A percentile compares a stretch with the other conserved stretches of the same genome.
phyloP scores from a whole-genome alignment of 2,888 invertebrate species.

The Drosophila mettleri region DNA sequence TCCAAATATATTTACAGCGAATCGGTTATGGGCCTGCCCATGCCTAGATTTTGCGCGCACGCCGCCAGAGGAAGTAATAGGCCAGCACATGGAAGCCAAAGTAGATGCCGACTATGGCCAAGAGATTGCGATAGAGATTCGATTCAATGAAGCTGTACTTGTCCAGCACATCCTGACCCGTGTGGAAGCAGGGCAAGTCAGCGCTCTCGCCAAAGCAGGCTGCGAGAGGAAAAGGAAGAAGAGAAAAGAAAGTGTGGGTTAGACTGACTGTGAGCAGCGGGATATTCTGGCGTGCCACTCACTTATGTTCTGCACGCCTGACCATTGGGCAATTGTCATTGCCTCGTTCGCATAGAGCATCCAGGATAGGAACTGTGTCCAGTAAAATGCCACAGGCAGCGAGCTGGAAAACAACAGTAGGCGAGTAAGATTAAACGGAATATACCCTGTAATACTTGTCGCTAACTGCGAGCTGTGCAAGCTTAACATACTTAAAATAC shows the following conservation, averaged over 20 bases:
- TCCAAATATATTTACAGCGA: constrained; percentile 52
- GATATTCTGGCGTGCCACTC: constrained; percentile 70
- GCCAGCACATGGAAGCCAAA: constrained; percentile 90
- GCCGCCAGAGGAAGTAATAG: constrained; percentile 88
- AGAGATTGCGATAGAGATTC: constrained; percentile 88
- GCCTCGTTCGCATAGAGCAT: constrained; percentile 94
- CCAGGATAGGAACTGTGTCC: constrained; percentile 94
- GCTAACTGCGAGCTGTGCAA: too few relatives aligned
- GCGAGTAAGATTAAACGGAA: not conserved
- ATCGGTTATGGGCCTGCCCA: not conserved
- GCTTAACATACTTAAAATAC: too few relatives aligned
- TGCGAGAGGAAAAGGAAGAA: constrained; percentile 78
- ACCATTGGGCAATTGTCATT: constrained; percentile 93
- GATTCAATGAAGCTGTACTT: constrained; percentile 89
- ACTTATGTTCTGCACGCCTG: constrained; percentile 87
- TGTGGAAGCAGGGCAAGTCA: constrained; percentile 90
- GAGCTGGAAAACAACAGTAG: constrained; percentile 86
- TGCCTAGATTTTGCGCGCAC: constrained; percentile 86
- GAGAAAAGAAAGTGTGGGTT: constrained; percentile 31
- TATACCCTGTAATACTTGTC: not conserved
- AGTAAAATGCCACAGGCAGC: constrained; percentile 89
- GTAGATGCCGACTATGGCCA: constrained; percentile 88
- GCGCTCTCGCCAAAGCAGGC: constrained; percentile 87
- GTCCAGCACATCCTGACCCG: constrained; percentile 90
- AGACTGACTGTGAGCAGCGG: constrained; percentile 38